Percentiles rank a stretch among this genome's conserved stretches.
phyloP scores from a whole-genome alignment of 2,797 vertebrate species.

The Spheniscus humboldti region DNA sequence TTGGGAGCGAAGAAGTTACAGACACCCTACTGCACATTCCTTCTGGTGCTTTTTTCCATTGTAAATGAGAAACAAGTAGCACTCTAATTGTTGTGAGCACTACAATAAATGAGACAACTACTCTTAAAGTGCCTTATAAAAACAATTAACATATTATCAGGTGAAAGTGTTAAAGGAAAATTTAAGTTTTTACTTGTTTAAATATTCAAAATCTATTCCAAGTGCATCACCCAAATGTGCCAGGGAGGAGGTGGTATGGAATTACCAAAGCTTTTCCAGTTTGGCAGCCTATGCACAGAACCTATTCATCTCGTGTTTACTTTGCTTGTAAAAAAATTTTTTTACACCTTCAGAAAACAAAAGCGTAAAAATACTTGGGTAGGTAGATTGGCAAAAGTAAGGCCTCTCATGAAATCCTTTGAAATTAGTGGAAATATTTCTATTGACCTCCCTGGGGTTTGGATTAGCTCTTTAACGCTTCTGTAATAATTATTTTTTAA shows the following conservation, averaged over 20 bases:
- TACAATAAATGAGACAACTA: neutral
- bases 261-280: neutral
- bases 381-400: neutral
- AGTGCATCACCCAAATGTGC: neutral
- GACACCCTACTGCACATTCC: slow-evolving; percentile 37
- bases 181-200: slow-evolving; percentile 2
- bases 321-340: neutral
- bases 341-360: neutral
- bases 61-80: slow-evolving; percentile 35
- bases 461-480: neutral
- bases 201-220: neutral
- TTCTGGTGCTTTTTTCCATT: neutral
- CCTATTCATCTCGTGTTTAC: neutral
- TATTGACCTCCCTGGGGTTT: neutral
- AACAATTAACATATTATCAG: slow-evolving; percentile 32
- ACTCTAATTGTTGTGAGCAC: neutral
- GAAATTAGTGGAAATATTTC: neutral
- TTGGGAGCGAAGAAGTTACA: slow-evolving; percentile 45
- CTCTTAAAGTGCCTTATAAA: slow-evolving; percentile 25
- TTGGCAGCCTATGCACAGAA: neutral
- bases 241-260: neutral
- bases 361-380: neutral
- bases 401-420: neutral
- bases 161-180: slow-evolving; percentile 6
- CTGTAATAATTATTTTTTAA: neutral